Evolutionary conservation across 1,140 invertebrate genomes (phyloP).

Genomic region (Achroia grisella): DNA sequence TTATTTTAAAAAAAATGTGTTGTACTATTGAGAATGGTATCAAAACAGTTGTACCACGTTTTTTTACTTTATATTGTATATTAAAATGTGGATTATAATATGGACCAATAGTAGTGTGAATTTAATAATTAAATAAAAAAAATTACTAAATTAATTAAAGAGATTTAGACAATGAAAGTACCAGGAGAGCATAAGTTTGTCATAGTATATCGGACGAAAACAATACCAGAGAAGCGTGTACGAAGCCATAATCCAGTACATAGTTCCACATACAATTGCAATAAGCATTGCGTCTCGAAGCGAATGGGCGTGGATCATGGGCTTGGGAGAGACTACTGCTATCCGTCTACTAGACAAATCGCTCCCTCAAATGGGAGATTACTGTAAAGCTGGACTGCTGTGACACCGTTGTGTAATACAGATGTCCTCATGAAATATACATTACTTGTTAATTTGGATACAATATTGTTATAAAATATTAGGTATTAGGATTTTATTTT

Average conservation of each 20-base stretch:
- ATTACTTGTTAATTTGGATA: too few species aligned
- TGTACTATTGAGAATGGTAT: too few species aligned
- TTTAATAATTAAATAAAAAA: too few species aligned
- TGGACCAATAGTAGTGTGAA: too few species aligned
- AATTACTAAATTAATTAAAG: too few species aligned
- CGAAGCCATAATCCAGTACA: conserved; percentile 5
- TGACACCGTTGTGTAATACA: conserved; percentile 22
- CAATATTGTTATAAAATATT: too few species aligned
- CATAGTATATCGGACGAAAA: background rate
- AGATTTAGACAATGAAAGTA: background rate
- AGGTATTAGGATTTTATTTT: too few species aligned
- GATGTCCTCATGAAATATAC: background rate
- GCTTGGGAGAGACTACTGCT: conserved; percentile 25
- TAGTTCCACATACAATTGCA: conserved; percentile 5
- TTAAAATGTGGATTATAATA: too few species aligned
- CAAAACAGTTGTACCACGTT: too few species aligned
- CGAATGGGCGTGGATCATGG: conserved; percentile 27
- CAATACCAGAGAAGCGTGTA: background rate
- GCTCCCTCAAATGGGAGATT: conserved; percentile 55
- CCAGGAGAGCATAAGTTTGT: background rate
- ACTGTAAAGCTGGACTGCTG: conserved; percentile 26
- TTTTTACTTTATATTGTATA: too few species aligned
- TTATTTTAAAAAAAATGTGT: too few species aligned
- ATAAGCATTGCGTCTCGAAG: conserved; percentile 8
- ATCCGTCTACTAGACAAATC: conserved; percentile 56